A percentile compares a stretch with the other conserved stretches of the same genome.
Evolutionary conservation across 2,797 vertebrate genomes (phyloP).

Genomic region (Mus spretus): DNA sequence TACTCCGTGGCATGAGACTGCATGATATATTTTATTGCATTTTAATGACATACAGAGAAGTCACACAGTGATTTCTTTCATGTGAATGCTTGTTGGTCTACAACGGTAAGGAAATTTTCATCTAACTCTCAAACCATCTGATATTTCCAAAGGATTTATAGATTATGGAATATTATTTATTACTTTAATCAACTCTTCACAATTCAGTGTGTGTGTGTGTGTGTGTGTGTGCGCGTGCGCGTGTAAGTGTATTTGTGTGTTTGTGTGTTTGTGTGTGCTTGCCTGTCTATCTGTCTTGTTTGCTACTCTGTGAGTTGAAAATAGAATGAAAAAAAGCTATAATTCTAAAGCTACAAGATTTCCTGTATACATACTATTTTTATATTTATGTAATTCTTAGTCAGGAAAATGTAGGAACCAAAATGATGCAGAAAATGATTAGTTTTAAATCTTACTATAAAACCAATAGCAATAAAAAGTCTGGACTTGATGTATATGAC

Average conservation of each 20-base stretch:
- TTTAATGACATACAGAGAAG: neutral
- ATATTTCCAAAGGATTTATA: slow-evolving; percentile 44
- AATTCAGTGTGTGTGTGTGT: neutral
- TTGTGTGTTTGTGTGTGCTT: neutral
- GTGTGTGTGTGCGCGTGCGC: neutral
- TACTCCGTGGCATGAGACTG: slow-evolving; percentile 35
- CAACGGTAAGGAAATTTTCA: slow-evolving; percentile 13
- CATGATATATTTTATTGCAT: slow-evolving; percentile 21
- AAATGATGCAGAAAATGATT: neutral
- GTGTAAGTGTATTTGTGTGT: neutral
- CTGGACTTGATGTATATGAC: neutral
- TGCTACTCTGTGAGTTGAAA: neutral
- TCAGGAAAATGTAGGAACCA: neutral
- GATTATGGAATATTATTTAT: neutral
- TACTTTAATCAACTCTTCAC: neutral
- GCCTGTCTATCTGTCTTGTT: neutral
- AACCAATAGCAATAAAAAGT: neutral
- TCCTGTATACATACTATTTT: neutral
- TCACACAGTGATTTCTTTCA: slow-evolving; percentile 28
- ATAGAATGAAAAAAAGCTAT: neutral
- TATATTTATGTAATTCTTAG: neutral
- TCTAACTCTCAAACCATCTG: slow-evolving; percentile 40
- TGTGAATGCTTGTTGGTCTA: slow-evolving; percentile 34
- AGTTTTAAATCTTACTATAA: neutral
- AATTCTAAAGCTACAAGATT: neutral